These are phyloP conservation scores for Parnassius apollo DNA, from an alignment of 2,888 invertebrate genomes.

Conservation along the genomic window DNA sequence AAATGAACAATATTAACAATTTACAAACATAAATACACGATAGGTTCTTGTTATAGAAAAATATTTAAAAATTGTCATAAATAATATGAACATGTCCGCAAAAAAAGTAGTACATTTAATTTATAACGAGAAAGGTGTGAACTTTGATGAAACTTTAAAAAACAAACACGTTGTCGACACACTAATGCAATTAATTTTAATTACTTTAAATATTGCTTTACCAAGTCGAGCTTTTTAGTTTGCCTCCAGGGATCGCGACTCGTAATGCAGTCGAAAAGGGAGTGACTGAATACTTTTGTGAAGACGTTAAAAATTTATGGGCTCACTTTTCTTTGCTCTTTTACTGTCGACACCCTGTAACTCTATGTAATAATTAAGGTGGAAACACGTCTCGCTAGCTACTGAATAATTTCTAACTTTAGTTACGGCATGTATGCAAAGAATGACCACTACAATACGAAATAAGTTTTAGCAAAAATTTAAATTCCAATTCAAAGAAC, in stretches of 20 bases:
- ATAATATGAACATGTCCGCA: too few species aligned
- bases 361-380: slow-evolving; percentile 39
- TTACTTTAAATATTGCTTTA: slow-evolving; percentile 22
- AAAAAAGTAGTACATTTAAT: background rate
- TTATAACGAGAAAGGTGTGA: background rate
- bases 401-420: slow-evolving; percentile 14
- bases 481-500: too few species aligned
- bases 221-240: slow-evolving; percentile 7
- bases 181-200: slow-evolving; percentile 27
- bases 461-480: too few species aligned
- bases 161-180: slow-evolving; percentile 15
- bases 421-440: background rate
- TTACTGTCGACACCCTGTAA: slow-evolving; percentile 51
- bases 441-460: too few species aligned
- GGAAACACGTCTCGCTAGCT: slow-evolving; percentile 36
- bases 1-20: too few species aligned
- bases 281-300: slow-evolving; percentile 59
- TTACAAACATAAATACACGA: too few species aligned
- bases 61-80: too few species aligned
- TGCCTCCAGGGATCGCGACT: slow-evolving; percentile 27
- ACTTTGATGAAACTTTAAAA: slow-evolving; percentile 8
- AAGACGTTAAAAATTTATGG: slow-evolving; percentile 73
- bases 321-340: slow-evolving; percentile 57
- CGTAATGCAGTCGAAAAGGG: slow-evolving; percentile 43
- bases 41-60: too few species aligned